phyloP scores from a whole-genome alignment of 2,113 vertebrate genomes.

The Gorilla gorilla region DNA sequence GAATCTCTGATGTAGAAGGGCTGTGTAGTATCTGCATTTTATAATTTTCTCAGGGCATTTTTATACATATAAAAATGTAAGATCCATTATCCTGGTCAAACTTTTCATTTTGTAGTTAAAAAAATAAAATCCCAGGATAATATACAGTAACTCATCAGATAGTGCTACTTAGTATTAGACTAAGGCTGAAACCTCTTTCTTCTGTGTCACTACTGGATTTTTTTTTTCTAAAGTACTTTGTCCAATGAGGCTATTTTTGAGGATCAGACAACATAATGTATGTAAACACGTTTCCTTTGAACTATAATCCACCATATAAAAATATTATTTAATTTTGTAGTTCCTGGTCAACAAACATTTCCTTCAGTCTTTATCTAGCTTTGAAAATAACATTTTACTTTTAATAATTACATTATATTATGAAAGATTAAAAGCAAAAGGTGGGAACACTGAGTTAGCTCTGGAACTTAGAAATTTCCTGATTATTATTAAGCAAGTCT shows the following conservation, averaged over 20 bases:
- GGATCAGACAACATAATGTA: neutral
- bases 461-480: neutral
- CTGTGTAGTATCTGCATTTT: neutral
- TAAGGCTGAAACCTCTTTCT: neutral
- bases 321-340: neutral
- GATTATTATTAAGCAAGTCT: neutral
- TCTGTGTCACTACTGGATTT: neutral
- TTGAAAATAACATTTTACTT: neutral
- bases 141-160: neutral
- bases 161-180: neutral
- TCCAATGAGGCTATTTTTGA: neutral
- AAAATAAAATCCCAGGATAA: neutral
- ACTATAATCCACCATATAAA: neutral
- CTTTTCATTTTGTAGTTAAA: neutral
- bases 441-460: neutral
- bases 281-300: neutral
- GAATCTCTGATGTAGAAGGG: neutral
- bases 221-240: constrained; percentile 2
- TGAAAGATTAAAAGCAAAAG: neutral
- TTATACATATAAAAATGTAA: neutral
- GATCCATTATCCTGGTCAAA: neutral
- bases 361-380: neutral
- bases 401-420: neutral
- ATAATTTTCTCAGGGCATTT: neutral
- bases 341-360: neutral